Conservation (phyloP, 1,140 invertebrate genomes). For the Bradynema listronoti region DNA sequence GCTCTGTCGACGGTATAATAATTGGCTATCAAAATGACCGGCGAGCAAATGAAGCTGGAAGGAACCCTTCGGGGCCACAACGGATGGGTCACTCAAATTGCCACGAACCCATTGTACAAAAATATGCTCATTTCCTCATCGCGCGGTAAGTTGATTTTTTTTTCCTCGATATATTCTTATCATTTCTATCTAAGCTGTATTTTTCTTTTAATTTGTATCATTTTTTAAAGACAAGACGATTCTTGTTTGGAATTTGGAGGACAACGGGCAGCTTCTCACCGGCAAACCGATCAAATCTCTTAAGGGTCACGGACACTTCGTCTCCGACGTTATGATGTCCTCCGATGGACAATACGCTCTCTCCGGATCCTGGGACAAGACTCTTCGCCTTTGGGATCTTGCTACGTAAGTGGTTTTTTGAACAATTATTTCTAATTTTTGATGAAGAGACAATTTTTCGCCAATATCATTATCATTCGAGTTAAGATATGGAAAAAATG, state of each 20-base stretch:
- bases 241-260: conserved; percentile 93
- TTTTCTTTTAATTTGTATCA: no score
- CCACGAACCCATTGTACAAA: conserved; percentile 94
- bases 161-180: conserved; percentile 2
- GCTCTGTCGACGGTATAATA: conserved; percentile 8
- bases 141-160: conserved; percentile 69
- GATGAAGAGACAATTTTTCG: no score
- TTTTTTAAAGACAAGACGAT: conserved; percentile 85
- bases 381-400: conserved; percentile 94
- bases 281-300: conserved; percentile 76
- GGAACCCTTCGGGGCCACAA: conserved; percentile 79
- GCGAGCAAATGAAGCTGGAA: conserved; percentile 32
- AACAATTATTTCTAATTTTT: no score
- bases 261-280: conserved; percentile 67
- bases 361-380: conserved; percentile 99
- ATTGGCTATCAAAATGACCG: conserved; percentile 14
- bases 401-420: conserved; percentile 69
- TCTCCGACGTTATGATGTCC: conserved; percentile 95
- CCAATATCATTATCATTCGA: no score
- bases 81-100: conserved; percentile 99
- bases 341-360: conserved; percentile 98
- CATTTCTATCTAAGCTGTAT: no score
- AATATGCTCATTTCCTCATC: conserved; percentile 96
- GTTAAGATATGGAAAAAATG: no score
- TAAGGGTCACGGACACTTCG: conserved; percentile 94